Conservation (phyloP, 2,797 vertebrate genomes). For the Mormyrops attenuatus region DNA sequence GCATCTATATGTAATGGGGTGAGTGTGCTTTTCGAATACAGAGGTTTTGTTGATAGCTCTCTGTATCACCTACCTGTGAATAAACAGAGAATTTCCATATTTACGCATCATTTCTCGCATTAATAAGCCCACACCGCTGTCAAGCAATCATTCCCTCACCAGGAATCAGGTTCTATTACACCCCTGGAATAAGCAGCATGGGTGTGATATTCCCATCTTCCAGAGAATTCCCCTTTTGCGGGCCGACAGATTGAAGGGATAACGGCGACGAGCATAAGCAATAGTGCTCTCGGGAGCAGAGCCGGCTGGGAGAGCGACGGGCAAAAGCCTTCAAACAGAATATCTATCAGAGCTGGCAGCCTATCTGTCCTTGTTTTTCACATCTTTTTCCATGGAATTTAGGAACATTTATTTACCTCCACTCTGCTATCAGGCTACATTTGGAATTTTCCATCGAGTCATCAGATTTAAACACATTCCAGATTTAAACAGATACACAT, state of each 20-base stretch:
- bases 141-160: neutral
- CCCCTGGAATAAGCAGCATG: neutral
- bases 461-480: neutral
- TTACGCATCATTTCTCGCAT: neutral
- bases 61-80: neutral
- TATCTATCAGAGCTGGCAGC: neutral
- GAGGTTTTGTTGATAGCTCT: neutral
- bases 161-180: neutral
- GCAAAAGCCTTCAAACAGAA: neutral
- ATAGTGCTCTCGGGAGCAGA: neutral
- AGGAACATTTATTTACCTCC: neutral
- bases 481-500: neutral
- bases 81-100: neutral
- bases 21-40: neutral
- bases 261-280: neutral
- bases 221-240: neutral
- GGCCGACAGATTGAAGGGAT: neutral
- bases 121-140: neutral
- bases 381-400: neutral
- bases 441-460: neutral
- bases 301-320: neutral
- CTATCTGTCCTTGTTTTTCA: neutral
- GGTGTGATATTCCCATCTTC: neutral
- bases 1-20: neutral
- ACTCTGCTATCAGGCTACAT: neutral